Conservation (phyloP, 2,888 invertebrate genomes). For the Dicycla oo region DNA sequence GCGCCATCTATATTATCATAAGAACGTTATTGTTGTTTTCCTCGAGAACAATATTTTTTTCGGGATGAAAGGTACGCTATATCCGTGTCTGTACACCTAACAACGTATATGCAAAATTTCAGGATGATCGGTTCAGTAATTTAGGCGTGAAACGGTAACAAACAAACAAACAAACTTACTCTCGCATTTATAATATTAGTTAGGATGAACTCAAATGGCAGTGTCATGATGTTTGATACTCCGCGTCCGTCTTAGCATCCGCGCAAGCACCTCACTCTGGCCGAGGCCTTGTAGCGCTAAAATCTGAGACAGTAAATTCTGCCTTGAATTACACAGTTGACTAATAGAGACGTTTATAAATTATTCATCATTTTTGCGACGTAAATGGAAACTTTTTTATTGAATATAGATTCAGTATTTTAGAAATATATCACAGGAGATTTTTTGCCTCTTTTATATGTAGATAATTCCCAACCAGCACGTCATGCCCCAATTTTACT, state of each 20-base stretch:
- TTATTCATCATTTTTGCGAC: slow-evolving; percentile 41
- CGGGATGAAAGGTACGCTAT: no score
- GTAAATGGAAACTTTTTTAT: slow-evolving; percentile 28
- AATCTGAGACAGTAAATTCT: slow-evolving; percentile 36
- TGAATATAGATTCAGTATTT: slow-evolving; percentile 23
- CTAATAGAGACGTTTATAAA: slow-evolving; percentile 33
- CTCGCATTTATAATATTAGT: no score
- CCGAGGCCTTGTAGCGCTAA: background rate
- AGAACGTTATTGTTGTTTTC: no score
- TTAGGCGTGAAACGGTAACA: no score
- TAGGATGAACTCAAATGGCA: background rate
- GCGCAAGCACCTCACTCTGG: background rate
- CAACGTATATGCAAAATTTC: no score
- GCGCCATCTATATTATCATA: no score
- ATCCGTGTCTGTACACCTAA: no score
- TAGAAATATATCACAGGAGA: slow-evolving; percentile 10
- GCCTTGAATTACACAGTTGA: slow-evolving; percentile 39
- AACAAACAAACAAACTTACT: no score
- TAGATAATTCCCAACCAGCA: background rate
- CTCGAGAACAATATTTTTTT: no score
- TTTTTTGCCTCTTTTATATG: slow-evolving; percentile 4
- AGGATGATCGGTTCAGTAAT: no score
- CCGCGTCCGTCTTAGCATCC: background rate
- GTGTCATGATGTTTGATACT: background rate
- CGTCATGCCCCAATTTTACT: background rate